phyloP scores from a whole-genome alignment of 2,113 vertebrate species.

The Anas platyrhynchos region DNA sequence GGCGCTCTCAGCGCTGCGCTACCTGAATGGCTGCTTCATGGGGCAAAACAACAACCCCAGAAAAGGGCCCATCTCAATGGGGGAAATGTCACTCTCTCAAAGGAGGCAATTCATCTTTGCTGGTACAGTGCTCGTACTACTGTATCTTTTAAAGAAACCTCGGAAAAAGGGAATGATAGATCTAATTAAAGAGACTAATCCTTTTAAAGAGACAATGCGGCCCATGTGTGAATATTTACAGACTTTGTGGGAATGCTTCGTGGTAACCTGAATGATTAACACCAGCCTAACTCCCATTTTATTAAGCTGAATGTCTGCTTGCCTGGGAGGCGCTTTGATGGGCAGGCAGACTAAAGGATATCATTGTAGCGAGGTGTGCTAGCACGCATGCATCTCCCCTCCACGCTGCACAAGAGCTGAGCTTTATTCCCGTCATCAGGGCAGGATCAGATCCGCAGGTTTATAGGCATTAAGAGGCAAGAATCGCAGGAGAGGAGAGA shows the following conservation, averaged over 20 bases:
- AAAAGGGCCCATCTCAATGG: conserved; percentile 36
- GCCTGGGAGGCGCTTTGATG: not conserved
- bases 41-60: conserved; percentile 7
- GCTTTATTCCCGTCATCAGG: not conserved
- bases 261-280: not conserved
- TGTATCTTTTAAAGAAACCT: conserved; percentile 21
- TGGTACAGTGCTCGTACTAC: not conserved
- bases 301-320: not conserved
- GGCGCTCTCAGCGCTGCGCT: conserved; percentile 33
- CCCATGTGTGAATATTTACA: not conserved
- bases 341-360: not conserved
- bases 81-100: conserved; percentile 33
- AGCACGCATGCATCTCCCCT: not conserved
- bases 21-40: conserved; percentile 72
- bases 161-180: not conserved
- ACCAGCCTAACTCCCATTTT: not conserved
- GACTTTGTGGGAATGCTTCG: conserved; percentile 3
- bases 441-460: not conserved
- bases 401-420: not conserved
- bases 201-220: not conserved
- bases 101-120: conserved; percentile 41
- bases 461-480: not conserved
- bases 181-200: not conserved
- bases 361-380: not conserved
- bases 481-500: accelerated